These are phyloP conservation scores for Acanthosepion lycidas DNA, from an alignment of 2,888 invertebrate genomes.

Conservation along the genomic window DNA sequence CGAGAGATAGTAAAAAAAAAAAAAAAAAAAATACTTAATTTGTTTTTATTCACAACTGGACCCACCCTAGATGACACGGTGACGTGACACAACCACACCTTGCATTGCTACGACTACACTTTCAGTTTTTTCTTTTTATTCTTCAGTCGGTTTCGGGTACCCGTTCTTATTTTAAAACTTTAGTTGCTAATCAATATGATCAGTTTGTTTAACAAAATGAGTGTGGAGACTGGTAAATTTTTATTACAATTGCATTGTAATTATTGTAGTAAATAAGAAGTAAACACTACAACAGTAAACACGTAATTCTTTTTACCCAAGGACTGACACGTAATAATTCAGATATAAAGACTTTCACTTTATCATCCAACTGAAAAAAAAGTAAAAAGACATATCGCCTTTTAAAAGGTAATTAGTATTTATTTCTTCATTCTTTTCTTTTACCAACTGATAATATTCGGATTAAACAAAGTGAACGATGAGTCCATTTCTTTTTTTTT, in stretches of 20 bases:
- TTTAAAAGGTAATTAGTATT: not conserved
- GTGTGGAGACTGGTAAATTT: not conserved
- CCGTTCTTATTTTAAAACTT: not conserved
- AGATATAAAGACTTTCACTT: not conserved
- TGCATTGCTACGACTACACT: not conserved
- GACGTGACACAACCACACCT: not conserved
- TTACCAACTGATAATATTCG: too few species aligned
- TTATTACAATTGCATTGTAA: too few species aligned
- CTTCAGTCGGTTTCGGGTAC: not conserved
- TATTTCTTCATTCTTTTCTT: too few species aligned
- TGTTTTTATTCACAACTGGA: not conserved
- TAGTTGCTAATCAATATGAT: not conserved
- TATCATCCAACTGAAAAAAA: not conserved
- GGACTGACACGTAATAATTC: slow-evolving; percentile 6
- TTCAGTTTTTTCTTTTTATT: not conserved
- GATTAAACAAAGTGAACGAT: too few species aligned
- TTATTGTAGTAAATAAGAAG: not conserved
- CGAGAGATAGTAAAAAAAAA: too few species aligned
- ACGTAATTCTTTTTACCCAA: slow-evolving; percentile 6
- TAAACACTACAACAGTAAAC: not conserved
- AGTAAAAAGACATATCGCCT: not conserved
- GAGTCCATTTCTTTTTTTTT: too few species aligned
- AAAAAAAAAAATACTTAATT: too few species aligned
- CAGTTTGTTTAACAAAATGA: not conserved
- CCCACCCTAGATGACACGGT: not conserved